A percentile compares a stretch with the other conserved stretches of the same genome.
These are phyloP conservation scores for Steinernema khuongi DNA, from an alignment of 1,140 invertebrate genomes.

Conservation along the genomic window DNA sequence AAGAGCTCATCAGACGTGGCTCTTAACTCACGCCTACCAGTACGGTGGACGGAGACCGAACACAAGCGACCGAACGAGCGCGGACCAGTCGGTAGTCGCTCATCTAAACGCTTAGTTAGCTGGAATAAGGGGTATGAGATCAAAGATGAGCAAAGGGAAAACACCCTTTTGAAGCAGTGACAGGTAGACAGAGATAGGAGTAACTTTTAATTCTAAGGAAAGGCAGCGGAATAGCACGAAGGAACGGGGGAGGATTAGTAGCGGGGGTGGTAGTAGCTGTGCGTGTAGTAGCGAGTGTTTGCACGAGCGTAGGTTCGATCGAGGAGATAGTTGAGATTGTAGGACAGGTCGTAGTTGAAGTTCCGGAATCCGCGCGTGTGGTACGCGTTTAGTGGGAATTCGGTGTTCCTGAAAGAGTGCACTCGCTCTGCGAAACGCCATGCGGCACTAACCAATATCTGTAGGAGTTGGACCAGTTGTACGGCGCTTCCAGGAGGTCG, in stretches of 20 bases:
- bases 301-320: slow-evolving; percentile 3
- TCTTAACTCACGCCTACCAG: not conserved
- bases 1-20: not conserved
- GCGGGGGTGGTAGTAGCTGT: slow-evolving; percentile 4
- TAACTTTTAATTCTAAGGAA: not conserved
- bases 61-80: not conserved
- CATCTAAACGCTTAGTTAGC: not conserved
- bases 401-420: not conserved
- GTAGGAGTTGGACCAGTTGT: slow-evolving; percentile 8
- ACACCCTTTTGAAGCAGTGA: not conserved
- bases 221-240: not conserved
- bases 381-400: not conserved
- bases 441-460: not conserved
- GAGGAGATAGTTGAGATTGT: slow-evolving; percentile 11
- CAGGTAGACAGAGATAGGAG: not conserved
- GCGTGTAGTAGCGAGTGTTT: slow-evolving; percentile 4
- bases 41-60: not conserved
- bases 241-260: not conserved
- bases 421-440: not conserved
- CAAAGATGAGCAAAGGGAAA: slow-evolving; percentile 10
- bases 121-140: not conserved
- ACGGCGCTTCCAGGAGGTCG: not conserved
- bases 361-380: not conserved
- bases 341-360: slow-evolving; percentile 14
- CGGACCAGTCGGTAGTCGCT: not conserved